Evolutionary conservation across 2,113 vertebrate genomes (phyloP).

Genomic region (Cyprinodon tularosa): DNA sequence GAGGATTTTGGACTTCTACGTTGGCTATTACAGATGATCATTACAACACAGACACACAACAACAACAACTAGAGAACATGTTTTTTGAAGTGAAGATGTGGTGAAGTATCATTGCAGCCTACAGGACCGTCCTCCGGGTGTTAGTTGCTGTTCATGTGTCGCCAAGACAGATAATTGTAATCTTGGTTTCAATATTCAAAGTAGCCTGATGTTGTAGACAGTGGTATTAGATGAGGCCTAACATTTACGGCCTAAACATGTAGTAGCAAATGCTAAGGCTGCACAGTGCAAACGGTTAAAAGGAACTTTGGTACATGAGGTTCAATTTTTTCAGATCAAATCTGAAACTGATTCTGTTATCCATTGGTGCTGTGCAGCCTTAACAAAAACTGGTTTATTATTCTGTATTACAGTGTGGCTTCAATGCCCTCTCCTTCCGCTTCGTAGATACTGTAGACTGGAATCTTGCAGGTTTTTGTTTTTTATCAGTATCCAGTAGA

Average conservation of each 20-base stretch:
- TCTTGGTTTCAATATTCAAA: constrained; percentile 71
- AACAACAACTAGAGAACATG: constrained; percentile 40
- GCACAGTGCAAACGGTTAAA: constrained; percentile 34
- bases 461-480: constrained; percentile 53
- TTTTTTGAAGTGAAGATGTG: constrained; percentile 33
- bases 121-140: constrained; percentile 32
- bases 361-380: constrained; percentile 63
- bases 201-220: constrained; percentile 72
- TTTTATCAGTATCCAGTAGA: constrained; percentile 59
- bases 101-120: constrained; percentile 3
- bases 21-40: constrained; percentile 41
- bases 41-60: constrained; percentile 15
- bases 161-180: constrained; percentile 64
- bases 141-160: constrained; percentile 43
- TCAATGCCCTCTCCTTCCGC: constrained; percentile 70
- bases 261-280: constrained; percentile 68
- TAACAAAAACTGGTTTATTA: constrained; percentile 63
- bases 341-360: constrained; percentile 14
- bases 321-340: not conserved
- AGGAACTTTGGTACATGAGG: not conserved
- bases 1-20: constrained; percentile 34
- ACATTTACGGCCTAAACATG: constrained; percentile 68
- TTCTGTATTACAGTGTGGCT: constrained; percentile 76
- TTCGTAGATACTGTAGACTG: constrained; percentile 70
- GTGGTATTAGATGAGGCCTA: constrained; percentile 69